These are phyloP conservation scores for Xenopus petersii DNA, from an alignment of 2,797 vertebrate genomes.

Conservation along the genomic window DNA sequence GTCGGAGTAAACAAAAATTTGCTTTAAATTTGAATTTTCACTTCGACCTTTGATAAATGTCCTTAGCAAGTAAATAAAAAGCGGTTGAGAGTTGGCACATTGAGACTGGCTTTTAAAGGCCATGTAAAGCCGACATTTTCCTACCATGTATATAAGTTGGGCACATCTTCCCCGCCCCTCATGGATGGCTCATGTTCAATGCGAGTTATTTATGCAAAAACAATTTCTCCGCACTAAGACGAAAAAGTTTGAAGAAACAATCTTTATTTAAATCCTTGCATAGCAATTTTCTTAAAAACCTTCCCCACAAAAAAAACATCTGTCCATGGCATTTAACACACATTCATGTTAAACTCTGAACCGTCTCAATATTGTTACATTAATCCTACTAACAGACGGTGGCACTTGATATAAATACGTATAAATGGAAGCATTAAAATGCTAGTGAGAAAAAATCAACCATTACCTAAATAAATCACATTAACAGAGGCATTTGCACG, in stretches of 20 bases:
- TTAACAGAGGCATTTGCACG: slow-evolving; percentile 63
- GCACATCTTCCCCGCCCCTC: too few species aligned
- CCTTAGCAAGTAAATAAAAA: too few species aligned
- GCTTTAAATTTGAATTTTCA: too few species aligned
- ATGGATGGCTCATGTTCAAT: too few species aligned
- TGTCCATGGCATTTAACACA: slow-evolving; percentile 66
- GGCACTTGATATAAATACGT: slow-evolving; percentile 75
- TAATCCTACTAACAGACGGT: slow-evolving; percentile 67
- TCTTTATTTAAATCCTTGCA: slow-evolving; percentile 26
- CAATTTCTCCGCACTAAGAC: neutral
- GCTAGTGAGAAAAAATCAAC: slow-evolving; percentile 69
- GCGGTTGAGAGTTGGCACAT: too few species aligned
- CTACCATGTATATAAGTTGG: too few species aligned
- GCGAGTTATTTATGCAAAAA: too few species aligned
- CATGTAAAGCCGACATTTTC: too few species aligned
- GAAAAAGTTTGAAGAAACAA: slow-evolving; percentile 30
- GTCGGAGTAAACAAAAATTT: too few species aligned
- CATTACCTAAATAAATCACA: slow-evolving; percentile 66
- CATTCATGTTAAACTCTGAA: slow-evolving; percentile 73
- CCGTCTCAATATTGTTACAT: slow-evolving; percentile 67
- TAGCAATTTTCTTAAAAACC: slow-evolving; percentile 47
- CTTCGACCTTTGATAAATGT: too few species aligned
- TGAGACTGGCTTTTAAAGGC: too few species aligned
- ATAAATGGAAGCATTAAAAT: slow-evolving; percentile 69
- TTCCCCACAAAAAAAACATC: slow-evolving; percentile 46